Evolutionary conservation across 2,113 vertebrate species (phyloP).

Genomic region (Cygnus buccinator): DNA sequence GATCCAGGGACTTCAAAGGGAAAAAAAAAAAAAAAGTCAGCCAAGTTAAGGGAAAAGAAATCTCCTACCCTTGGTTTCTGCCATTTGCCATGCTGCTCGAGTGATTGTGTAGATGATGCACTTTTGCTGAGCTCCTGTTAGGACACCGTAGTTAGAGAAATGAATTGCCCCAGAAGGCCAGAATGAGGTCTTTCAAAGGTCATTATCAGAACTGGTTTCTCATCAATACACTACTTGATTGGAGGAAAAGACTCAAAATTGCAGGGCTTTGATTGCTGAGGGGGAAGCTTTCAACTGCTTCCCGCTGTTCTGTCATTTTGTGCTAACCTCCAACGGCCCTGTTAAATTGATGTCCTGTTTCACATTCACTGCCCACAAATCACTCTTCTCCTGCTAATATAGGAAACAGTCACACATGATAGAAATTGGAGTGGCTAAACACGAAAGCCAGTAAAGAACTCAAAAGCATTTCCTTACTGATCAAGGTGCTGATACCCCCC

Average conservation of each 20-base stretch:
- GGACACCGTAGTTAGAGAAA: constrained; percentile 44
- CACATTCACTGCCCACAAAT: constrained; percentile 65
- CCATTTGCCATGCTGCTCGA: not conserved
- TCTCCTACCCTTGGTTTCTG: not conserved
- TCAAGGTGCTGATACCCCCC: not conserved
- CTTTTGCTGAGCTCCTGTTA: constrained; percentile 26
- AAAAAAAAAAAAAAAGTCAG: not conserved
- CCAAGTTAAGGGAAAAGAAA: constrained; percentile 7
- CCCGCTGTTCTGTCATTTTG: constrained; percentile 69
- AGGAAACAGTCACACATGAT: constrained; percentile 44
- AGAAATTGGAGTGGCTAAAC: not conserved
- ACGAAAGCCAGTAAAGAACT: not conserved
- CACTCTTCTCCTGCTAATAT: constrained; percentile 61
- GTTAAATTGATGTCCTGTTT: constrained; percentile 75
- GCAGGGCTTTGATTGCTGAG: constrained; percentile 60
- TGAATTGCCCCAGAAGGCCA: constrained; percentile 21
- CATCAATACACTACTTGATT: constrained; percentile 66
- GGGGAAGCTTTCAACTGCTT: constrained; percentile 69
- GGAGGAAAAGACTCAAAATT: constrained; percentile 65
- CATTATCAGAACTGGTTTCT: constrained; percentile 61
- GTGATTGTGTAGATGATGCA: not conserved
- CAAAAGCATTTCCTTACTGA: not conserved
- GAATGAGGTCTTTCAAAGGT: constrained; percentile 63
- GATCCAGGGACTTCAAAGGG: not conserved
- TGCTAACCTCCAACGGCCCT: constrained; percentile 54